Percentiles rank a stretch among this genome's conserved stretches.
Conservation (phyloP, 2,113 vertebrate species). For the Solea senegalensis region DNA sequence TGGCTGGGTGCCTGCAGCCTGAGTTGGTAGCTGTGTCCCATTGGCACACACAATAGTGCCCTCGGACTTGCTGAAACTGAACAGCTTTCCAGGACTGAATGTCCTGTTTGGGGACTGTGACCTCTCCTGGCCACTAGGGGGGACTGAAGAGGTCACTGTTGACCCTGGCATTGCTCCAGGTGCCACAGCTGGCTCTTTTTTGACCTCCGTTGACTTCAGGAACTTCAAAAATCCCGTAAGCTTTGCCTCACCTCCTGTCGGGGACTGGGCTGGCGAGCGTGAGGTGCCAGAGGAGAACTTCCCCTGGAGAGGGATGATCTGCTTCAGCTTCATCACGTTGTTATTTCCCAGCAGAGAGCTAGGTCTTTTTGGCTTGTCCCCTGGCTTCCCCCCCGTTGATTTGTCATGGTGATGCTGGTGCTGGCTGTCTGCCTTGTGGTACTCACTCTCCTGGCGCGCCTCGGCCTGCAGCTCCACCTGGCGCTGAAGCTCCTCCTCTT, state of each 20-base stretch:
- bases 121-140: constrained; percentile 79
- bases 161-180: constrained; percentile 63
- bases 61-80: constrained; percentile 87
- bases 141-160: constrained; percentile 4
- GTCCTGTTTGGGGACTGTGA: constrained; percentile 90
- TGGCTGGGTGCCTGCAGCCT: constrained; percentile 50
- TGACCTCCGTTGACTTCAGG: constrained; percentile 87
- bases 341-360: constrained; percentile 91
- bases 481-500: constrained; percentile 91
- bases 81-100: constrained; percentile 90
- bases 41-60: constrained; percentile 80
- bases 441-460: constrained; percentile 85
- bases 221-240: constrained; percentile 92
- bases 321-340: constrained; percentile 93
- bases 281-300: constrained; percentile 84
- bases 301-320: constrained; percentile 93
- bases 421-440: constrained; percentile 73
- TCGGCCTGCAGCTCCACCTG: constrained; percentile 89
- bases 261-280: constrained; percentile 86
- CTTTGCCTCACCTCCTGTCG: constrained; percentile 87
- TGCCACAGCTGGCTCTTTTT: constrained; percentile 76
- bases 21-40: constrained; percentile 71
- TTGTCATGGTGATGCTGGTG: constrained; percentile 79
- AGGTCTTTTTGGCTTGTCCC: constrained; percentile 88
- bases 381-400: constrained; percentile 59